Base-by-base conservation (phyloP, 2,797 vertebrate species). In the Columba guinea region DNA sequence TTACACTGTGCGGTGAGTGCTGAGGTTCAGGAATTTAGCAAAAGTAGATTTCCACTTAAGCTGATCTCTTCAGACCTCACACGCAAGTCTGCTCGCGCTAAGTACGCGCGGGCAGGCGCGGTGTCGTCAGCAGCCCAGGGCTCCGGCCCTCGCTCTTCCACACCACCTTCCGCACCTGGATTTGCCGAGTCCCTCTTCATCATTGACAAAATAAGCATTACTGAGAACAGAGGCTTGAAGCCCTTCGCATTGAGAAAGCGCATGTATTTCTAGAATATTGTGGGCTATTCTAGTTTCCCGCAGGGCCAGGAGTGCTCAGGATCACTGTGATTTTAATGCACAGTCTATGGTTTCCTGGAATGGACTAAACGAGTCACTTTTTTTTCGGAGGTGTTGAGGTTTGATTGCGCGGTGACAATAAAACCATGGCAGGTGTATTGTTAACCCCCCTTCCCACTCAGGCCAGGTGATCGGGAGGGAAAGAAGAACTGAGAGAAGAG, bases 11-110 rank as follows among this genome's bases (percentile, higher is more conserved):
- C 73, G 65, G 5, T 2, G 34, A 95, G 84, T 4, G 49, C 92
- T 69, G 89, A 84, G 87, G 73, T 46, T 55, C 88, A 88, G 88
- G 74, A 89, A 35, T 70, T 83, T 73, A 27, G 51, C 73, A 64
- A 67, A 95, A 94, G 94, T 48, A 92, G 92, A 93, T 96, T 95
- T 95, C 87, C 81, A 62, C 83, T 63, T 94, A 92, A 94, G 95
- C 94, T 8, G 90, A 89, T 96, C 92, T 73, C 83, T 7, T 23
- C 70, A 52, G 70, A 11, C 67, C 86, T 75, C 87, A 75, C 37
- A 93, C 59, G 52, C 58, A 81, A 81, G 87, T 18, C 60, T 24
- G 44, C 35, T 9, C 21, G 30, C 28, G 0, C 82, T 53, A 71
- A 94, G 82, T 3, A 7, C 85, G 34, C 5, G 28, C 56, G 78